Conservation (phyloP, 2,113 vertebrate species). For the Scomber colias region DNA sequence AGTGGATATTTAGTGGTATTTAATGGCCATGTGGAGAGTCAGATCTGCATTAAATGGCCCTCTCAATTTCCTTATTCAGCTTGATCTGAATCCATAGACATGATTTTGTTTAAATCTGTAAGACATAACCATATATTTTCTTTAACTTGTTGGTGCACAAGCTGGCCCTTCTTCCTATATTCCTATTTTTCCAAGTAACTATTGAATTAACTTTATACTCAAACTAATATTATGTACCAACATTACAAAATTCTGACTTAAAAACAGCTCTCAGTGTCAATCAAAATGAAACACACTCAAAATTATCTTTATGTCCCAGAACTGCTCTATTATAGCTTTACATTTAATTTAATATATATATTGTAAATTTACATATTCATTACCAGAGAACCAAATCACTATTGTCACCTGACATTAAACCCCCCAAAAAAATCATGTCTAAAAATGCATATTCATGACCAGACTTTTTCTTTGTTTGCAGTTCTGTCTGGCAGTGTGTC, state of each 20-base stretch:
- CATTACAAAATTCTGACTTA: background rate
- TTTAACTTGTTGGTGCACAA: background rate
- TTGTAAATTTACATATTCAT: background rate
- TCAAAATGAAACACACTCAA: background rate
- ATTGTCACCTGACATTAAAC: background rate
- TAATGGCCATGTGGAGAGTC: constrained; percentile 41
- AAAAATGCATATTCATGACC: background rate
- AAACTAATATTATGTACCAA: background rate
- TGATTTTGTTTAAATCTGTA: constrained; percentile 21
- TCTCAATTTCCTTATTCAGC: constrained; percentile 3
- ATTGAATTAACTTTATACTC: constrained; percentile 1
- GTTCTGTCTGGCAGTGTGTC: constrained; percentile 35
- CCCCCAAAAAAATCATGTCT: no score
- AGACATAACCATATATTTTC: background rate
- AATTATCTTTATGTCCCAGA: background rate
- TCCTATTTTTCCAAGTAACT: background rate
- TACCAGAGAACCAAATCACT: no score
- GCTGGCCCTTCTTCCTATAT: background rate
- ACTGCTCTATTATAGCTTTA: background rate
- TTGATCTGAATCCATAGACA: constrained; percentile 33
- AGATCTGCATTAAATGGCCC: constrained; percentile 26
- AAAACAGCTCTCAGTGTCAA: background rate
- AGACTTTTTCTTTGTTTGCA: constrained; percentile 45
- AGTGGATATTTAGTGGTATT: constrained; percentile 52
- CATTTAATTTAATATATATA: background rate